Conservation (phyloP, 2,113 vertebrate species). For the Orcinus orca region DNA sequence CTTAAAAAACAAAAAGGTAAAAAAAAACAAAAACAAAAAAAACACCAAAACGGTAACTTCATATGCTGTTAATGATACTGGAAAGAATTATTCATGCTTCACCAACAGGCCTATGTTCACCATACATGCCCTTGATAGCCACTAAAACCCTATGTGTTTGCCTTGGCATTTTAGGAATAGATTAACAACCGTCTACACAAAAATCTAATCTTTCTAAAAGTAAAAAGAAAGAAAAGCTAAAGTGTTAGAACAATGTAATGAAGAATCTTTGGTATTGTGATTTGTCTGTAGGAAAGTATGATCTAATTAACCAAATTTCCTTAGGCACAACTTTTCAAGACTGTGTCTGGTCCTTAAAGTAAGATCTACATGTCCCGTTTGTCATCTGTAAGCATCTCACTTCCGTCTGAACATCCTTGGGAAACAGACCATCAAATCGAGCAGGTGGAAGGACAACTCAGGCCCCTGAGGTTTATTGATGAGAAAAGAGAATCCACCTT, state of each 20-base stretch:
- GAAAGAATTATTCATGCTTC: background rate
- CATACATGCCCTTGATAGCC: background rate
- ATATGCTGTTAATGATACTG: background rate
- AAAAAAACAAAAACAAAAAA: too few species aligned
- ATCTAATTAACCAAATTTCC: conserved; percentile 2
- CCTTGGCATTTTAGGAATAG: background rate
- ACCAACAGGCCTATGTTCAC: background rate
- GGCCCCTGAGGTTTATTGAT: background rate
- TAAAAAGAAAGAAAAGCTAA: background rate
- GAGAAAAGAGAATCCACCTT: background rate
- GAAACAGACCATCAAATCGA: background rate
- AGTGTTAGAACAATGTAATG: background rate
- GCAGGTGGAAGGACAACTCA: background rate
- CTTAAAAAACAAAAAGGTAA: background rate
- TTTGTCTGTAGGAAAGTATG: background rate
- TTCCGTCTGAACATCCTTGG: background rate
- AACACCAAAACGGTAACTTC: background rate
- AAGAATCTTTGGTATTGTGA: background rate
- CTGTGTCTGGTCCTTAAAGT: background rate
- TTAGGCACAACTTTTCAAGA: background rate
- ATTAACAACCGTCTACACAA: background rate
- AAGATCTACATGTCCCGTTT: background rate
- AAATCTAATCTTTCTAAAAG: background rate
- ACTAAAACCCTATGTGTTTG: background rate
- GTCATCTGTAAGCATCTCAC: background rate